These are phyloP conservation scores for Holacanthella duospinosa DNA, from an alignment of 2,888 invertebrate species.

Conservation along the genomic window DNA sequence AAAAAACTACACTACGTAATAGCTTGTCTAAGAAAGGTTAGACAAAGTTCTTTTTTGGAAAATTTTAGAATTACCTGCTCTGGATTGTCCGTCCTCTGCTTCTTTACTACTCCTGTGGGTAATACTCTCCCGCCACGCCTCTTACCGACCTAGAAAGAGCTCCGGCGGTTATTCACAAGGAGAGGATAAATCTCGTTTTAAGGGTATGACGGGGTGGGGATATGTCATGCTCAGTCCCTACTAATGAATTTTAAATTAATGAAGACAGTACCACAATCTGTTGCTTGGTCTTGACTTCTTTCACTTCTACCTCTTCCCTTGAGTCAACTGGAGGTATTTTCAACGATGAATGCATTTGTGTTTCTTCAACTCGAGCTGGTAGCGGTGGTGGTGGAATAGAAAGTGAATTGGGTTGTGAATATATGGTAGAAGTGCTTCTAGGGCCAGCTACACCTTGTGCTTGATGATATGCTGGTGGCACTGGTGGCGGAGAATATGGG, in stretches of 20 bases:
- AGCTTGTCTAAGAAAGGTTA: too few species aligned
- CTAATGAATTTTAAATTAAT: slow-evolving; percentile 13
- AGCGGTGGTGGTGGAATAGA: too few species aligned
- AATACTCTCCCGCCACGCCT: slow-evolving; percentile 74
- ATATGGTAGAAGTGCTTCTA: too few species aligned
- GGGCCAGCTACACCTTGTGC: neutral
- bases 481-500: neutral
- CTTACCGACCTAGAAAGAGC: slow-evolving; percentile 55
- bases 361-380: too few species aligned
- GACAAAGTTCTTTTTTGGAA: too few species aligned
- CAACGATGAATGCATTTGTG: neutral
- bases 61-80: slow-evolving; percentile 44
- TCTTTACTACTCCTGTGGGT: slow-evolving; percentile 82
- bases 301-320: slow-evolving; percentile 20
- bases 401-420: too few species aligned
- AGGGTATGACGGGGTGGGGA: neutral
- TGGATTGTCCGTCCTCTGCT: slow-evolving; percentile 50
- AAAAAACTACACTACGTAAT: neutral
- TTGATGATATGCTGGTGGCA: neutral
- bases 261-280: slow-evolving; percentile 33
- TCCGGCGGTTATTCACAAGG: slow-evolving; percentile 25
- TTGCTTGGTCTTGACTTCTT: slow-evolving; percentile 28
- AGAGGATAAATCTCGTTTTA: slow-evolving; percentile 9
- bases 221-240: slow-evolving; percentile 11
- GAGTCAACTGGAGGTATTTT: slow-evolving; percentile 3